Percentiles rank a stretch among this genome's conserved stretches.
phyloP scores from a whole-genome alignment of 1,140 invertebrate species.

The Hestina assimilis region DNA sequence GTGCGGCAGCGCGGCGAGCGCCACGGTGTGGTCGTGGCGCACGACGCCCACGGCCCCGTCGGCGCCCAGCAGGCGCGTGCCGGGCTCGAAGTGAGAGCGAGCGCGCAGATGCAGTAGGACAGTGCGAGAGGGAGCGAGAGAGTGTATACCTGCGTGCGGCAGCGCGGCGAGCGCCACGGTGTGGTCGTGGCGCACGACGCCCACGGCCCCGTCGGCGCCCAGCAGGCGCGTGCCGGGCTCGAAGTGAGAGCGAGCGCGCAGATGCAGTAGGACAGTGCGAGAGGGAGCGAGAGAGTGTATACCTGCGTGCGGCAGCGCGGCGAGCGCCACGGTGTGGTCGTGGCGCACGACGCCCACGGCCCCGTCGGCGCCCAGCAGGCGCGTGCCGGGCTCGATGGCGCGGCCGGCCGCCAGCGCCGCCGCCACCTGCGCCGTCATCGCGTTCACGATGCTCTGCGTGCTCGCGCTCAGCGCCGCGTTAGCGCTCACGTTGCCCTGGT shows the following conservation, averaged over 20 bases:
- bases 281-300: slow-evolving; percentile 32
- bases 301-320: slow-evolving; percentile 77
- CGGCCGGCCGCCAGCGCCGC: slow-evolving; percentile 80
- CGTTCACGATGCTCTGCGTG: slow-evolving; percentile 52
- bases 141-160: slow-evolving; percentile 73
- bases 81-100: too few species aligned
- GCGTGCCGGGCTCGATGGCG: slow-evolving; percentile 80
- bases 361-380: slow-evolving; percentile 81
- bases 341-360: slow-evolving; percentile 82
- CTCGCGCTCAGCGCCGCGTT: slow-evolving; percentile 27
- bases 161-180: too few species aligned
- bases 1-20: too few species aligned
- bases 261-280: not conserved
- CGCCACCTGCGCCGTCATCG: slow-evolving; percentile 81
- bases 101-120: too few species aligned
- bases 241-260: too few species aligned
- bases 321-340: slow-evolving; percentile 82
- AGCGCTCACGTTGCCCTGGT: slow-evolving; percentile 6
- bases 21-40: too few species aligned
- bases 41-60: too few species aligned
- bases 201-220: slow-evolving; percentile 82
- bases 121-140: too few species aligned
- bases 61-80: too few species aligned
- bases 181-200: too few species aligned
- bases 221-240: slow-evolving; percentile 80